These are phyloP conservation scores for Mesorhabditis belari DNA, from an alignment of 2,888 invertebrate genomes.

Conservation along the genomic window DNA sequence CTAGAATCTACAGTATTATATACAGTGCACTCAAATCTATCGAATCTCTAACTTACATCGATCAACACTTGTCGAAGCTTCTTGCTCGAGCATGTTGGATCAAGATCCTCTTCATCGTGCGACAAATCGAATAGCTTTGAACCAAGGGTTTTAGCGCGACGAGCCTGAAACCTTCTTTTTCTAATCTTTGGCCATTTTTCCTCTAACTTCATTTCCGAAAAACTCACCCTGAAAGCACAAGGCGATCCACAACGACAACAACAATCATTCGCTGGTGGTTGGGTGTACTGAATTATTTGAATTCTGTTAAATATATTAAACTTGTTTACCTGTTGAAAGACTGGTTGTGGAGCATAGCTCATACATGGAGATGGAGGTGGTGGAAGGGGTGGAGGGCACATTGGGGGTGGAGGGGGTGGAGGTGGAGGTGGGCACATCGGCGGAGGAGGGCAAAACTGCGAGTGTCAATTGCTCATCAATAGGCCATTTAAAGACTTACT, in stretches of 20 bases:
- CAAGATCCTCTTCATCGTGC: conserved; percentile 32
- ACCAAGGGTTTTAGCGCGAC: neutral
- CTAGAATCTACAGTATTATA: conserved; percentile 41
- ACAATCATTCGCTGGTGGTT: conserved; percentile 35
- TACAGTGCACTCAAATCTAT: conserved; percentile 48
- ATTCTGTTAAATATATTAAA: too few relatives aligned
- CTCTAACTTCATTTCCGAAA: neutral
- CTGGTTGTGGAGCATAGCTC: conserved; percentile 14
- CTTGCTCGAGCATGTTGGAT: conserved; percentile 47
- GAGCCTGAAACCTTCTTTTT: neutral
- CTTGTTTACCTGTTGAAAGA: conserved; percentile 8
- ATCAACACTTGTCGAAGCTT: conserved; percentile 44
- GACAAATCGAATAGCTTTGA: conserved; percentile 1
- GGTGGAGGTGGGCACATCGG: conserved; percentile 40
- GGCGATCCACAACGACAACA: conserved; percentile 47
- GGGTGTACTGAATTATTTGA: conserved; percentile 2
- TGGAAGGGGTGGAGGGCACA: conserved; percentile 38
- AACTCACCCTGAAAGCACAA: conserved; percentile 39
- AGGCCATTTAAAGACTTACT: neutral
- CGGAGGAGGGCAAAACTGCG: conserved; percentile 44
- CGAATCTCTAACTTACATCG: conserved; percentile 46
- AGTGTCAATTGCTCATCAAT: too few relatives aligned
- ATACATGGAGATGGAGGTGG: conserved; percentile 21
- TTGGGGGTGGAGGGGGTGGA: conserved; percentile 42
- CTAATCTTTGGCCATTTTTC: neutral